phyloP scores from a whole-genome alignment of 2,797 vertebrate species.

The Sebastes elongatus region DNA sequence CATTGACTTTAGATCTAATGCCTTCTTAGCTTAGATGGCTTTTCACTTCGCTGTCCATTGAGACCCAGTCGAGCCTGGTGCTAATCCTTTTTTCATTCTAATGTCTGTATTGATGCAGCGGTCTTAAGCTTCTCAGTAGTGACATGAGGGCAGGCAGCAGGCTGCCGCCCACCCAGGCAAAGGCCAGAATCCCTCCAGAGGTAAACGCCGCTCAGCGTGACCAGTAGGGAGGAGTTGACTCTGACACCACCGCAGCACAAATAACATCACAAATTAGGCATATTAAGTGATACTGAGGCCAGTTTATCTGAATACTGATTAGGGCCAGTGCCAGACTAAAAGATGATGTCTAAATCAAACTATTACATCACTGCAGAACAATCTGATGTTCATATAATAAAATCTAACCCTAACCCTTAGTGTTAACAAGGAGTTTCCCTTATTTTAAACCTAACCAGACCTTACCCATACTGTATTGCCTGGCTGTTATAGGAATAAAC shows the following conservation, averaged over 20 bases:
- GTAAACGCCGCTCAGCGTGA: conserved; percentile 13
- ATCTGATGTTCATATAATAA: neutral
- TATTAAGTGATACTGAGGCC: conserved; percentile 20
- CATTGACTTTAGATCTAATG: conserved; percentile 65
- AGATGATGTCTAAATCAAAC: conserved; percentile 25
- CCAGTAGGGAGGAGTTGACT: conserved; percentile 9
- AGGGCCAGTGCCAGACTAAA: neutral
- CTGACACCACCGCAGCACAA: neutral
- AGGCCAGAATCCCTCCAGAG: conserved; percentile 10
- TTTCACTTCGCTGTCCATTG: conserved; percentile 62
- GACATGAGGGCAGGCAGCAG: conserved; percentile 48
- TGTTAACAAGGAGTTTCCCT: neutral
- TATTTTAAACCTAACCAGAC: neutral
- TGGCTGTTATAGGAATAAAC: neutral
- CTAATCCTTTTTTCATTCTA: conserved; percentile 74
- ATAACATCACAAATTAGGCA: conserved; percentile 35
- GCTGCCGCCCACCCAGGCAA: conserved; percentile 31
- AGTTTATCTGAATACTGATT: conserved; percentile 40
- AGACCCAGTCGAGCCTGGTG: conserved; percentile 61
- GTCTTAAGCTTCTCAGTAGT: conserved; percentile 65
- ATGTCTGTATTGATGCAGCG: conserved; percentile 67
- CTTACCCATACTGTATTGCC: neutral
- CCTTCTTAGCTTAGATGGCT: conserved; percentile 62
- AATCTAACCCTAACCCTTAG: neutral
- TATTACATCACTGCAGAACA: conserved; percentile 11